Evolutionary conservation across 2,113 vertebrate genomes (phyloP).

Genomic region (Lepus americanus): DNA sequence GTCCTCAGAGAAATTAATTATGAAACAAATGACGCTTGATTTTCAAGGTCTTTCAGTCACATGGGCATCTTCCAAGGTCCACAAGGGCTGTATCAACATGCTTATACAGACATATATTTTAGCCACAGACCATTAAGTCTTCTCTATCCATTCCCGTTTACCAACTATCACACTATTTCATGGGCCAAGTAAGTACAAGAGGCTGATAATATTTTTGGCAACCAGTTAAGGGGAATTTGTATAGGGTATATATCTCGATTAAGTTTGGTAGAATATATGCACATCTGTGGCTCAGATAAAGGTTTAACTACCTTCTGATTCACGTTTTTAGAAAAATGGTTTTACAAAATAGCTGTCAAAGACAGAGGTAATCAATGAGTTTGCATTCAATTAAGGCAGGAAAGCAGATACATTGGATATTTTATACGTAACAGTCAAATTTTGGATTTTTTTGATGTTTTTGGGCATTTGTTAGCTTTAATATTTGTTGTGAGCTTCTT

Average conservation of each 20-base stretch:
- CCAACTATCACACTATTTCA: not conserved
- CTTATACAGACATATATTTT: not conserved
- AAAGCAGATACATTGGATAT: not conserved
- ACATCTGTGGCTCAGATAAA: not conserved
- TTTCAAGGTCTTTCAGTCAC: not conserved
- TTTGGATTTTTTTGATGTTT: not conserved
- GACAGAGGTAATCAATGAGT: not conserved
- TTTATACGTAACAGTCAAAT: constrained; percentile 4
- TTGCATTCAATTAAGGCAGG: not conserved
- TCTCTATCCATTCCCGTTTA: not conserved
- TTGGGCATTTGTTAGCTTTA: not conserved
- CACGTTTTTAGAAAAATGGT: not conserved
- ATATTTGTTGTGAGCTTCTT: constrained; percentile 19
- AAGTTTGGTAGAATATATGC: not conserved
- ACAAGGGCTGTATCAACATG: not conserved
- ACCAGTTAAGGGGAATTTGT: not conserved
- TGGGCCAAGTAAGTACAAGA: not conserved
- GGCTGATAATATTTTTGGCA: not conserved
- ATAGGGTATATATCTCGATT: not conserved
- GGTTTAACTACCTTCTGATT: not conserved
- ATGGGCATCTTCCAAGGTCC: not conserved
- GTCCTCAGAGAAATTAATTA: not conserved
- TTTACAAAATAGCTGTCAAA: constrained; percentile 45
- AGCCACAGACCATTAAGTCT: not conserved
- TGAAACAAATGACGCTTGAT: not conserved